A percentile compares a stretch with the other conserved stretches of the same genome.
Conservation (phyloP, 37 sponge, comb jelly and placozoan genomes). For the Mnemiopsis leidyi region DNA sequence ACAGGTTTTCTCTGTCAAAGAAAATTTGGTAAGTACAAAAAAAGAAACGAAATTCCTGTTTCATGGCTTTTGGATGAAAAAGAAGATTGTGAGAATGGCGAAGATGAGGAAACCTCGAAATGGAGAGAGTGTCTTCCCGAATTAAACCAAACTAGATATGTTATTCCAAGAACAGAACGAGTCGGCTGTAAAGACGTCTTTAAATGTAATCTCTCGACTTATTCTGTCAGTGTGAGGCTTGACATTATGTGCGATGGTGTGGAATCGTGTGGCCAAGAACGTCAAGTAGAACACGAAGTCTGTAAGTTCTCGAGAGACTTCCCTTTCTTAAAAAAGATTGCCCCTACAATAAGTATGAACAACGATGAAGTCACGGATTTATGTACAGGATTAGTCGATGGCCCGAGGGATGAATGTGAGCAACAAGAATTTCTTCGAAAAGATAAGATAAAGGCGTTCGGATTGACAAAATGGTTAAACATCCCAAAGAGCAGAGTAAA, state of each 20-base stretch:
- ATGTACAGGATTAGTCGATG: not conserved
- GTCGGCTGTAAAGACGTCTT: not conserved
- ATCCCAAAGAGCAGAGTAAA: not conserved
- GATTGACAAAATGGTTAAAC: not conserved
- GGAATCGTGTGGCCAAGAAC: not conserved
- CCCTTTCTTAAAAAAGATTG: not conserved
- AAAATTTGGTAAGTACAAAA: not conserved
- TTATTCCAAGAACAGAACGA: not conserved
- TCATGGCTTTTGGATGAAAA: not conserved
- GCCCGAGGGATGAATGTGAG: not conserved
- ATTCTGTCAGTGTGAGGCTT: not conserved
- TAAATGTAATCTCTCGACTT: not conserved
- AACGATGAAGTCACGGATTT: not conserved
- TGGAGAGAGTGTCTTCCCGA: not conserved
- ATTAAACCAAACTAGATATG: not conserved
- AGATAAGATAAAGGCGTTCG: not conserved
- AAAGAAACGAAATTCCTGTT: not conserved
- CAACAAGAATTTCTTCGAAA: no score
- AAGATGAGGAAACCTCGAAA: not conserved
- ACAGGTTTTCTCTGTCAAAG: not conserved
- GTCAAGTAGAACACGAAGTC: not conserved
- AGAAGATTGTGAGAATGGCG: not conserved
- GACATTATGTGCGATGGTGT: not conserved
- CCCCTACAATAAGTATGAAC: no score
- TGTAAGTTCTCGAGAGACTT: not conserved